phyloP scores from a whole-genome alignment of 2,113 vertebrate species.

The Hippocampus comes region DNA sequence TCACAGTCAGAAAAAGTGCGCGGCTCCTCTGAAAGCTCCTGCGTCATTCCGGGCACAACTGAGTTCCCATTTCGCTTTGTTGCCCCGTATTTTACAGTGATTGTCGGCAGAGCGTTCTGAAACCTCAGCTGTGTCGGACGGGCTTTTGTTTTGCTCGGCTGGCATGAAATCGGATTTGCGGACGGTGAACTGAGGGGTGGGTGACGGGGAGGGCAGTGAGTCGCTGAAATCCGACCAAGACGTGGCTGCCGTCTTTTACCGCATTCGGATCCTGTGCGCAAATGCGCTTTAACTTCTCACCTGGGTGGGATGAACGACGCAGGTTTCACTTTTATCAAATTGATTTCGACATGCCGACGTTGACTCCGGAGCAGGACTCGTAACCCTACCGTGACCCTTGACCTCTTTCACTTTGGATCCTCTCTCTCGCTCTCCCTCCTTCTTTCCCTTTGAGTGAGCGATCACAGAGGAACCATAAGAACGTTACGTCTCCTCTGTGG shows the following conservation, averaged over 20 bases:
- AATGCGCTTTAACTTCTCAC: conserved; percentile 59
- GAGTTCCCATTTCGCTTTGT: conserved; percentile 43
- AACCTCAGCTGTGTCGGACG: conserved; percentile 49
- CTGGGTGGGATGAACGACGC: neutral
- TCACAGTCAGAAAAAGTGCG: neutral
- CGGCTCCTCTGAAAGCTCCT: neutral
- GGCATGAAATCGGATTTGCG: conserved; percentile 65
- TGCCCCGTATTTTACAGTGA: conserved; percentile 54
- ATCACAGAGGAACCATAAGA: conserved; percentile 7
- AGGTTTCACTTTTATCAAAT: conserved; percentile 2
- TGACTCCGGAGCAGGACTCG: conserved; percentile 31
- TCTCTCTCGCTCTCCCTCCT: neutral
- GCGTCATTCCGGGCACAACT: conserved; percentile 21
- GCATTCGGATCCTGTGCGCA: conserved; percentile 35
- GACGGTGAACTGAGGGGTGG: conserved; percentile 36
- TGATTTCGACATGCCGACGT: conserved; percentile 40
- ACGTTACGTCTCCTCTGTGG: conserved; percentile 43
- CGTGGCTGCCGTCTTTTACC: conserved; percentile 38
- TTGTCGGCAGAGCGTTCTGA: conserved; percentile 45
- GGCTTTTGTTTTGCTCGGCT: conserved; percentile 56
- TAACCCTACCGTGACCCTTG: conserved; percentile 17
- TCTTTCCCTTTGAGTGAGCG: conserved; percentile 2
- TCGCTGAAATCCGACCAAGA: conserved; percentile 28
- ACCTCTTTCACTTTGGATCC: conserved; percentile 18
- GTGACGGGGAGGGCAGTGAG: conserved; percentile 49